Evolutionary conservation across 2,113 vertebrate genomes (phyloP).

Genomic region (Gasterosteus aculeatus): DNA sequence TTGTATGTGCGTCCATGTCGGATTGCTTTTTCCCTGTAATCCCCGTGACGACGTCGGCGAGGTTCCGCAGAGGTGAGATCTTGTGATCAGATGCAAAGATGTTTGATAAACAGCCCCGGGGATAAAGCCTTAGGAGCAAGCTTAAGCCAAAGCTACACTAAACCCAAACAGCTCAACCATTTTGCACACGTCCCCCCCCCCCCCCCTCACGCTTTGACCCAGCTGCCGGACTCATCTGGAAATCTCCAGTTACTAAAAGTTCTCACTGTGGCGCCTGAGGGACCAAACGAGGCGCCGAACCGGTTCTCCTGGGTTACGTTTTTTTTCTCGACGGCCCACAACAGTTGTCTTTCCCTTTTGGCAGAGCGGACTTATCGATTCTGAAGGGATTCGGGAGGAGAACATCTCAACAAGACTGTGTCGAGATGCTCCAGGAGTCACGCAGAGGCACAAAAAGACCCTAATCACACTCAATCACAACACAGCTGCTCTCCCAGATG

Average conservation of each 20-base stretch:
- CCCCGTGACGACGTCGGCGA: neutral
- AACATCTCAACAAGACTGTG: slow-evolving; percentile 3
- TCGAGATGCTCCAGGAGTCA: slow-evolving; percentile 57
- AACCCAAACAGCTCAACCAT: slow-evolving; percentile 5
- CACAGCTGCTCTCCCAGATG: slow-evolving; percentile 64
- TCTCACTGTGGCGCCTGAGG: neutral
- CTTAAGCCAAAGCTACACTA: neutral
- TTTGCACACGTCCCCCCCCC: neutral
- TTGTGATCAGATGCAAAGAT: slow-evolving; percentile 31
- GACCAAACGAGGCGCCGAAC: neutral
- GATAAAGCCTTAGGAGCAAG: slow-evolving; percentile 25
- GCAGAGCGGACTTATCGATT: slow-evolving; percentile 41
- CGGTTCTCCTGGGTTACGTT: neutral
- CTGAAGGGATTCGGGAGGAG: slow-evolving; percentile 19
- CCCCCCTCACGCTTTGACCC: slow-evolving; percentile 3
- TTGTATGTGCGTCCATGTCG: slow-evolving; percentile 13
- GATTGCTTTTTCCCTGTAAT: slow-evolving; percentile 40
- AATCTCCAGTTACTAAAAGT: slow-evolving; percentile 1
- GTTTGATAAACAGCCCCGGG: slow-evolving; percentile 34
- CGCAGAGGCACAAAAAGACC: slow-evolving; percentile 60
- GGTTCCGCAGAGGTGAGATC: slow-evolving; percentile 31
- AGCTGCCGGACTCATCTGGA: neutral
- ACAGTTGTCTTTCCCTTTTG: slow-evolving; percentile 17
- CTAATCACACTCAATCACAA: slow-evolving; percentile 63
- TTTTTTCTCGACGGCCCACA: slow-evolving; percentile 6